Base-by-base conservation (phyloP, 1,140 invertebrate species). In the Zaprionus tsacasi region DNA sequence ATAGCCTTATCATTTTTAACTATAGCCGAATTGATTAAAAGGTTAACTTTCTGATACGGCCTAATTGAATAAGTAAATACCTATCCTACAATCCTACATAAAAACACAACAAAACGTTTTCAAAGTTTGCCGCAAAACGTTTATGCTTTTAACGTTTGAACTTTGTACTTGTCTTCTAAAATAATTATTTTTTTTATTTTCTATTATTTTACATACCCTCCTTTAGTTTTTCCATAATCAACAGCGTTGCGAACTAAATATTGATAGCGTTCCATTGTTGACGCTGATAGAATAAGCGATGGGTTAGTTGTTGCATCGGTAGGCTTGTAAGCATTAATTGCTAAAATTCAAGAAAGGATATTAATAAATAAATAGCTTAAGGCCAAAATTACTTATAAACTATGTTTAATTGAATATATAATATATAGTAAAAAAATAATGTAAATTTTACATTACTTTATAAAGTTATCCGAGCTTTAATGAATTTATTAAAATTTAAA, bases 301-400 rank as follows among this genome's bases (percentile, higher is more conserved):
- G 99, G 99, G 93, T 99, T 99, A 36, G 99, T 99, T 1, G 99
- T 99, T 17, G 99, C 99, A 96, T 99, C 99, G 15, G 98, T 99
- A 21, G 99, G 99, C 92, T 98, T 97, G 93, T 98, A 99, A 81
- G 97, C 95, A 93, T 98, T 97, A 95, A 99, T 99, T 6, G 97
- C 99, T 99, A 27, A 54, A 75, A 75, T 8, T n/a, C 6, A 13
- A 15, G n/a, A 36, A 54, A 27, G 5, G 11, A n/a, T 60, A 52
- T 36, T 30, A 33, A 10, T 27, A n/a, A 15, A 15, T 10, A 56
- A 45, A n/a, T 15, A 8, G 40, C n/a, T n/a, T 11, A 50, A 25
- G 2, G 10, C 11, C 10, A 50, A 48, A 21, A 7, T 15, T 0
- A 15, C 7, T 45, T 15, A 15, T 25, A 25, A 48, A 17, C 15